Percentiles rank a stretch among this genome's conserved stretches.
Conservation (phyloP, 2,113 vertebrate species). For the Pogona vitticeps region DNA sequence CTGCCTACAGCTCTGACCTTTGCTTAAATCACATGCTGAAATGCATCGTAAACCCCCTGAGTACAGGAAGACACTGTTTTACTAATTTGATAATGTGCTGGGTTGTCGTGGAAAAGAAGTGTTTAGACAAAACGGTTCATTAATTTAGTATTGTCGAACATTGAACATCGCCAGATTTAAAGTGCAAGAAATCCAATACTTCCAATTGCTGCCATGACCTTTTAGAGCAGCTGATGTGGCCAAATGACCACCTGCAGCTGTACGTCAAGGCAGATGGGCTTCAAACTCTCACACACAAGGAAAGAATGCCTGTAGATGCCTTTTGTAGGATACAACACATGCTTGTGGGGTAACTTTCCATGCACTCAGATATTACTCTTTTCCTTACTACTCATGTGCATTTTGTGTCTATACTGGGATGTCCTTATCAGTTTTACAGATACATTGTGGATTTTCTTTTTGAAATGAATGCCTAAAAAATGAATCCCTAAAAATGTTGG, state of each 20-base stretch:
- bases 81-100: constrained; percentile 13
- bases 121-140: constrained; percentile 57
- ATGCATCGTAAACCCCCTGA: neutral
- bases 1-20: neutral
- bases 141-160: constrained; percentile 65
- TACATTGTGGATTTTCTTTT: neutral
- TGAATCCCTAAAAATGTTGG: neutral
- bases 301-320: constrained; percentile 2
- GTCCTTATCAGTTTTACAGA: neutral
- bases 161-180: constrained; percentile 63
- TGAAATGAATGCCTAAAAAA: neutral
- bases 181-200: constrained; percentile 74
- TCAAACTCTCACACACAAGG: constrained; percentile 29
- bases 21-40: constrained; percentile 27
- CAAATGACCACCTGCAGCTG: constrained; percentile 73
- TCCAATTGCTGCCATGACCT: constrained; percentile 68
- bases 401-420: neutral
- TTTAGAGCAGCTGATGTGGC: constrained; percentile 70
- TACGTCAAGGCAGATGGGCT: constrained; percentile 59
- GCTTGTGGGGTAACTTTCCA: constrained; percentile 18
- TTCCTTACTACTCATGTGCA: neutral
- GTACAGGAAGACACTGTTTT: constrained; percentile 4
- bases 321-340: constrained; percentile 25
- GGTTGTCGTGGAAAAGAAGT: constrained; percentile 32
- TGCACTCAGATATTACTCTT: neutral